Base-by-base conservation (phyloP, 2,797 vertebrate genomes). In the Thamnophis elegans region DNA sequence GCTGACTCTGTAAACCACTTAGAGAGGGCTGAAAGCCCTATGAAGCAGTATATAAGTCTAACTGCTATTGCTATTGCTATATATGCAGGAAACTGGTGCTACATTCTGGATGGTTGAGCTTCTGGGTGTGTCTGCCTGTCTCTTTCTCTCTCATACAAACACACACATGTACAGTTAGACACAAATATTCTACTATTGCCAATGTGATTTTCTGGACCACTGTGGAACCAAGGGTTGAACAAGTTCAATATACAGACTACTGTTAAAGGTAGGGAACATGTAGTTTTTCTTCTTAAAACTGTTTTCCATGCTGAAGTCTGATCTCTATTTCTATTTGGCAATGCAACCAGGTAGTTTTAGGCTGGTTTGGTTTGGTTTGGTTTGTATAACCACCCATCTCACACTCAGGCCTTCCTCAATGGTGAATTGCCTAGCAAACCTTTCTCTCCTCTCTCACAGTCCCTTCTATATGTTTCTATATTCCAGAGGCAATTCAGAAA, bases 81-180 rank as follows among this genome's bases (percentile, higher is more conserved):
- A n/a, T n/a, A n/a, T n/a, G 90, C 93, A 36, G 0, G 0, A 0
- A 68, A 51, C 59, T 16, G 47, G 25, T 32, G 0, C 12, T 54
- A 1, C 85, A 53, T 65, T 59, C 47, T 87, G 68, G 56, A 78
- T 56, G 60, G 92, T 92, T 78, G 28, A 28, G 13, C 55, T 7
- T 18, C n/a, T 62, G 25, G 51, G 12, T 14, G 28, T 60, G 16
- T 22, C 78, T 85, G 42, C 11, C 53, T 42, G 1, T 18, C 53
- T 32, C 28, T n/a, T 9, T 32, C 60, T 11, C 47, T 54, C 25
- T 20, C n/a, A 51, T 16, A 68, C 18, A 16, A 16, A 32, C 5
- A 60, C 20, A 59, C 26, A 12, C 10, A 32, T 14, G 28, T 32
- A n/a, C 65, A 73, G 2, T 32, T 20, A 36, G 0, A 5, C 51